phyloP scores from a whole-genome alignment of 2,888 invertebrate species.

The Lochmaea crataegi region DNA sequence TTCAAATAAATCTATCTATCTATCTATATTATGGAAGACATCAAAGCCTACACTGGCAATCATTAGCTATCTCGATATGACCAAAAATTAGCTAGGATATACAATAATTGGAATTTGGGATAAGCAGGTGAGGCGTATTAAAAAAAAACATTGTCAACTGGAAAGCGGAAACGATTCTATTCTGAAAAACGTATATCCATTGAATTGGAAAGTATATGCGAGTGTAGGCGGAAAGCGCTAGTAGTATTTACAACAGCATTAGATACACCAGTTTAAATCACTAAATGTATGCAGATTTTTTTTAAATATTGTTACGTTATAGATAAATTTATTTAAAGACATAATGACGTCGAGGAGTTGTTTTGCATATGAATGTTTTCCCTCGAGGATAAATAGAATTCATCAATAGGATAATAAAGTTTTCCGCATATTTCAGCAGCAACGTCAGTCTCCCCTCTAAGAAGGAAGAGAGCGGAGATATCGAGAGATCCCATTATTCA shows the following conservation, averaged over 20 bases:
- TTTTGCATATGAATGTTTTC: conserved; percentile 32
- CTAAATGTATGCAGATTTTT: neutral
- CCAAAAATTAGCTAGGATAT: too few relatives aligned
- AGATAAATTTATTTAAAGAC: conserved; percentile 10
- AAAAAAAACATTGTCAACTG: too few relatives aligned
- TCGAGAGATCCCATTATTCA: conserved; percentile 37
- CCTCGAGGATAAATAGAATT: conserved; percentile 29
- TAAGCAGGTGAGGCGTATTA: too few relatives aligned
- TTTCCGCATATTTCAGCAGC: conserved; percentile 29
- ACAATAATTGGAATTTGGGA: too few relatives aligned
- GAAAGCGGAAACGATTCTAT: too few relatives aligned
- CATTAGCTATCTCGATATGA: too few relatives aligned
- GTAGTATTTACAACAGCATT: neutral
- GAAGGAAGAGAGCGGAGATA: conserved; percentile 25
- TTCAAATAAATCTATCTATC: too few relatives aligned
- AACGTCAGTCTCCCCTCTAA: conserved; percentile 27
- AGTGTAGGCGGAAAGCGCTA: too few relatives aligned
- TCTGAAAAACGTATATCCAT: too few relatives aligned
- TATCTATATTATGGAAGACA: too few relatives aligned
- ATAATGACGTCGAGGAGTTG: conserved; percentile 19
- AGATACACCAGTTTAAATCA: neutral
- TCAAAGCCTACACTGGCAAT: too few relatives aligned
- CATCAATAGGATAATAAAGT: conserved; percentile 36
- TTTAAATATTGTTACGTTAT: neutral
- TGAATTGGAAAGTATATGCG: too few relatives aligned